Conservation (phyloP, 2,113 vertebrate genomes). For the Laterallus jamaicensis region DNA sequence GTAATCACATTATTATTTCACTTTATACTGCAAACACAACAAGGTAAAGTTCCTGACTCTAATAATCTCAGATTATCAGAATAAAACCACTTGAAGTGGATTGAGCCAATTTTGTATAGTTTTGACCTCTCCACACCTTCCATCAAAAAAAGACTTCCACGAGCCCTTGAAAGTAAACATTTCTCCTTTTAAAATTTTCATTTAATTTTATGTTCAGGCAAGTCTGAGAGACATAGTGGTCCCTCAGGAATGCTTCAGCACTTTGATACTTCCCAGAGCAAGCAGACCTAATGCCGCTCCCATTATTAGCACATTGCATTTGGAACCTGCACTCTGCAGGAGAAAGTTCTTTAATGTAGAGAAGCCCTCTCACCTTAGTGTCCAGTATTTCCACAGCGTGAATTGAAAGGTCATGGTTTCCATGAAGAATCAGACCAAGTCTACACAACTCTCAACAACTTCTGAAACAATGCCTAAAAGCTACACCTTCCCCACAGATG, state of each 20-base stretch:
- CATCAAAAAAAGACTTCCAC: neutral
- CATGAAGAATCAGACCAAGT: neutral
- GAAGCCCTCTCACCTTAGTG: neutral
- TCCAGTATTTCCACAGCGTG: accelerated
- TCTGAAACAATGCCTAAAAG: neutral
- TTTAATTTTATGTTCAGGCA: neutral
- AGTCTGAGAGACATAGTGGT: neutral
- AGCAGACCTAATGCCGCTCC: neutral
- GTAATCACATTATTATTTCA: neutral
- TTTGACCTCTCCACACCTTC: neutral
- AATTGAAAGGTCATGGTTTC: neutral
- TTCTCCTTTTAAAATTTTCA: neutral
- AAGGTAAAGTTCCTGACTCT: neutral
- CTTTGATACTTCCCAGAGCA: neutral
- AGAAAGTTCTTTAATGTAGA: neutral
- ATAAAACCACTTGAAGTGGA: neutral
- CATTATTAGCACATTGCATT: neutral
- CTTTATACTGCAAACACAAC: neutral
- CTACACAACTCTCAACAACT: too few species aligned
- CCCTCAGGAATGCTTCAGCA: neutral
- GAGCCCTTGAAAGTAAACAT: neutral
- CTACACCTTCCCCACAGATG: neutral
- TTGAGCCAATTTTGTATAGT: neutral
- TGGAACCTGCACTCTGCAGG: neutral
- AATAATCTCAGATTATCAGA: neutral